Percentiles rank a stretch among this genome's conserved stretches.
These are phyloP conservation scores for Pelvicachromis taeniatus DNA, from an alignment of 2,113 vertebrate genomes.

Conservation along the genomic window DNA sequence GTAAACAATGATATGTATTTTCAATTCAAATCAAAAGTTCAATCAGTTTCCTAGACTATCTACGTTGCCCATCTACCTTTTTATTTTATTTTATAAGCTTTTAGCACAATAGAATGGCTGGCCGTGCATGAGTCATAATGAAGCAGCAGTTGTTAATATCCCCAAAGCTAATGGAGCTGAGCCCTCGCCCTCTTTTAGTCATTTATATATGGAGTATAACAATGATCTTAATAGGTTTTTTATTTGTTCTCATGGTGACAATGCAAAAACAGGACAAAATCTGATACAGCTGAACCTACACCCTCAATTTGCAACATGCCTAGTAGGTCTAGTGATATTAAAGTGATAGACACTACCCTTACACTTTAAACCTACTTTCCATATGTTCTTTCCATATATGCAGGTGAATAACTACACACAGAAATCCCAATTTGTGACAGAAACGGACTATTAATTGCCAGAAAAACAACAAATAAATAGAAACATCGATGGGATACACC, in stretches of 20 bases:
- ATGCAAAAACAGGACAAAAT: not conserved
- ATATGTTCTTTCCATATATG: not conserved
- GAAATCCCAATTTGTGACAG: not conserved
- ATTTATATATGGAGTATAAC: not conserved
- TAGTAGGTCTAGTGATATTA: not conserved
- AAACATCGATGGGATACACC: not conserved
- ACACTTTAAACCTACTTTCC: not conserved
- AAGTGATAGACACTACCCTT: not conserved
- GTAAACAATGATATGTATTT: not conserved
- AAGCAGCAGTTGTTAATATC: constrained; percentile 13
- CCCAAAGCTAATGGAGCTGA: constrained; percentile 8
- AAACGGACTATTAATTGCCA: not conserved
- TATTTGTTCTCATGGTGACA: not conserved
- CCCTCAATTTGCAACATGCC: not conserved
- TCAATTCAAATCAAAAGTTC: not conserved
- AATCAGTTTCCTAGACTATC: not conserved
- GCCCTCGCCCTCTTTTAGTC: not conserved
- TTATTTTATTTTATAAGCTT: not conserved
- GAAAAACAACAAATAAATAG: not conserved
- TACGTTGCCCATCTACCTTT: not conserved
- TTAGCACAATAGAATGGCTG: not conserved
- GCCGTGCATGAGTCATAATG: constrained; percentile 20
- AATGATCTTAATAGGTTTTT: not conserved
- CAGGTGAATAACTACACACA: not conserved
- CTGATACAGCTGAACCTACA: not conserved